phyloP scores from a whole-genome alignment of 2,888 invertebrate genomes.

The Monoplex corrugatus region DNA sequence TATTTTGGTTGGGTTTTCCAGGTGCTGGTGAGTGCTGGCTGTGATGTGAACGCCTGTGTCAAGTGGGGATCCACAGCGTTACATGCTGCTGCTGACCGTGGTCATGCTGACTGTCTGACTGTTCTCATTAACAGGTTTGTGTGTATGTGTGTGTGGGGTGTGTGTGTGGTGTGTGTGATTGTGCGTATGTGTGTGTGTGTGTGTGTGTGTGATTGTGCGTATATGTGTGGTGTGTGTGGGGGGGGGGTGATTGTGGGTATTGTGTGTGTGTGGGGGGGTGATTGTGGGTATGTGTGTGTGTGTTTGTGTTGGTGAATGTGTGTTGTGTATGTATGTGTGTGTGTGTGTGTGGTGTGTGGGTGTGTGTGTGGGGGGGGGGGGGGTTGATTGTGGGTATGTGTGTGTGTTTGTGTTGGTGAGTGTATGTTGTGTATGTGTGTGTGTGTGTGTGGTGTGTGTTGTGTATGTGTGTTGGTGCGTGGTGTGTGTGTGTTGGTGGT shows the following conservation, averaged over 20 bases:
- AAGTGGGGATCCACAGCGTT: slow-evolving; percentile 72
- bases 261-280: not conserved
- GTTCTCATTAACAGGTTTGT: slow-evolving; percentile 64
- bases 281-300: not conserved
- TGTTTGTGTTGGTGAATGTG: slow-evolving; percentile 1
- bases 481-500: not conserved
- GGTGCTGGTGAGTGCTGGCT: slow-evolving; percentile 63
- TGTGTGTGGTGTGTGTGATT: slow-evolving; percentile 25
- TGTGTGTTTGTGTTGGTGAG: slow-evolving; percentile 4
- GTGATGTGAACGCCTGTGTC: slow-evolving; percentile 69
- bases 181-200: not conserved
- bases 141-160: not conserved
- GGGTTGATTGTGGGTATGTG: not conserved
- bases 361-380: not conserved
- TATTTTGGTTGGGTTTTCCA: too few species aligned
- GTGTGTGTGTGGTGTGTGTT: slow-evolving; percentile 29
- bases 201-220: not conserved
- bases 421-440: slow-evolving; percentile 27
- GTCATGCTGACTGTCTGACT: slow-evolving; percentile 64
- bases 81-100: slow-evolving; percentile 71
- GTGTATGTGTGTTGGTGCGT: not conserved
- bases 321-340: not conserved
- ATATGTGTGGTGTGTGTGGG: not conserved
- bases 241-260: not conserved
- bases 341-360: not conserved